phyloP scores from a whole-genome alignment of 1,140 invertebrate species.

The Drosophila subpulchrella region DNA sequence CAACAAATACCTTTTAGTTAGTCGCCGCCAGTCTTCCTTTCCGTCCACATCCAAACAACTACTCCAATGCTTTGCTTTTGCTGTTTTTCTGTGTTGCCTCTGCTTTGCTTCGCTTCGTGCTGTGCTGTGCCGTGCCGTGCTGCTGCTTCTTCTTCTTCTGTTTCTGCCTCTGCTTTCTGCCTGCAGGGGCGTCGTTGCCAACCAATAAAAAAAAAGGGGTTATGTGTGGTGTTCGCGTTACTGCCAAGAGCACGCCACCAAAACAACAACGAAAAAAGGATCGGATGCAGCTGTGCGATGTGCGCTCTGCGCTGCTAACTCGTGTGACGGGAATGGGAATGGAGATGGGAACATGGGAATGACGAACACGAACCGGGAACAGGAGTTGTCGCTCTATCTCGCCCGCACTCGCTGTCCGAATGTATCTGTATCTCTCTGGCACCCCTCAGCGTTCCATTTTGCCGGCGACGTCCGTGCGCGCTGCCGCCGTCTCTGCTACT shows the following conservation, averaged over 20 bases:
- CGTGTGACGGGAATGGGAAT: constrained; percentile 18
- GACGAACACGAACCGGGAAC: constrained; percentile 12
- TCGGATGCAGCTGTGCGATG: constrained; percentile 40
- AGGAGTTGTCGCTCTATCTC: constrained; percentile 35
- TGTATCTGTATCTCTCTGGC: constrained; percentile 51
- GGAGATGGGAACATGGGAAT: constrained; percentile 10
- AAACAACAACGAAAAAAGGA: constrained; percentile 21
- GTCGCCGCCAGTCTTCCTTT: constrained; percentile 79
- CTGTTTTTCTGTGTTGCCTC: constrained; percentile 29
- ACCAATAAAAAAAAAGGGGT: constrained; percentile 14
- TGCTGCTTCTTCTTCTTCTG: constrained; percentile 9
- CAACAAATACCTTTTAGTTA: constrained; percentile 46
- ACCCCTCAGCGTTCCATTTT: constrained; percentile 50
- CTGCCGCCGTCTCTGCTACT: constrained; percentile 31
- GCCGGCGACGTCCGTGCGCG: constrained; percentile 63
- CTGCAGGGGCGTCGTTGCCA: constrained; percentile 54
- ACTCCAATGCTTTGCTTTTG: constrained; percentile 68
- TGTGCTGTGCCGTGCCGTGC: constrained; percentile 19
- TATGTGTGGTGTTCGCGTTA: constrained; percentile 2
- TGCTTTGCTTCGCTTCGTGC: constrained; percentile 39
- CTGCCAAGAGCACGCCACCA: constrained; percentile 16
- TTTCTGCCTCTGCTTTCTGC: constrained; percentile 21
- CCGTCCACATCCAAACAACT: constrained; percentile 77
- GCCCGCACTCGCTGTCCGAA: constrained; percentile 22
- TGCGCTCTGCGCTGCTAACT: constrained; percentile 23